Evolutionary conservation across 2,888 invertebrate species (phyloP).

Genomic region (Mayetiola destructor): DNA sequence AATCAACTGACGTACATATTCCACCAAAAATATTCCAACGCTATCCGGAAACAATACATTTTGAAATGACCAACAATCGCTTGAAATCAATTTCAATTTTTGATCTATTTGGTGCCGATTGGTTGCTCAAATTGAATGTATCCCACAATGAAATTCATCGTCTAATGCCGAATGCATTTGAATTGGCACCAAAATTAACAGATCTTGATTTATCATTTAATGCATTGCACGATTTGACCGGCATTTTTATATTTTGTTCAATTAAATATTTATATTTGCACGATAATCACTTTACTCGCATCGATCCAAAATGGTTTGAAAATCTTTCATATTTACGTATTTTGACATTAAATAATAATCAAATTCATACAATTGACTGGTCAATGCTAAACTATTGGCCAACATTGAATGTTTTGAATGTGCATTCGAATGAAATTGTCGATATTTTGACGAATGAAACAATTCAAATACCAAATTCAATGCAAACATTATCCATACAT

Average conservation of each 20-base stretch:
- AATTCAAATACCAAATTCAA: not conserved
- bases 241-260: conserved; percentile 4
- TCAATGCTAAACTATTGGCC: not conserved
- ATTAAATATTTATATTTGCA: conserved; percentile 9
- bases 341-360: conserved; percentile 2
- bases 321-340: not conserved
- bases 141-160: not conserved
- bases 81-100: not conserved
- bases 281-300: not conserved
- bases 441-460: not conserved
- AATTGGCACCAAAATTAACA: not conserved
- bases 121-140: not conserved
- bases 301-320: not conserved
- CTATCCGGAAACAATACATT: not conserved
- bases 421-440: conserved; percentile 4
- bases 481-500: conserved; percentile 5
- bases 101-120: not conserved
- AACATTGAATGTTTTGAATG: not conserved
- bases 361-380: not conserved
- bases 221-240: not conserved
- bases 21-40: not conserved
- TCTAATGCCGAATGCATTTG: not conserved
- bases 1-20: not conserved
- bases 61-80: not conserved
- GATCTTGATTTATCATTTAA: conserved; percentile 4